Conservation (phyloP, 2,888 invertebrate genomes). For the Hirtodrosophila confusa region DNA sequence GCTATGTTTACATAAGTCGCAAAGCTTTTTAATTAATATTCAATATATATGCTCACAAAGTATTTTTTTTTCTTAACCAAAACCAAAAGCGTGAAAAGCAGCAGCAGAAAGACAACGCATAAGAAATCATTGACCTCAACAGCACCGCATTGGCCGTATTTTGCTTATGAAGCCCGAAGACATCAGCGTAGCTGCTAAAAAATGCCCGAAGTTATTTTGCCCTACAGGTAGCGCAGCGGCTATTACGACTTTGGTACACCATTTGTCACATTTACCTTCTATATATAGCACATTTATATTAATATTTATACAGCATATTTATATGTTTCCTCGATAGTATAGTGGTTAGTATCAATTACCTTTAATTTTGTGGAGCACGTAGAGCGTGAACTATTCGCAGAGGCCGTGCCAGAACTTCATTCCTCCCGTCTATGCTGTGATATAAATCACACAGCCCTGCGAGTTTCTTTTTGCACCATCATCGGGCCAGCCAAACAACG, state of each 20-base stretch:
- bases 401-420: background rate
- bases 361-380: background rate
- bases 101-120: constrained; percentile 60
- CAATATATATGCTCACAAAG: constrained; percentile 60
- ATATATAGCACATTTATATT: background rate
- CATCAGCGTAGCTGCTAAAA: constrained; percentile 35
- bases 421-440: constrained; percentile 31
- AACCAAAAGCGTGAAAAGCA: constrained; percentile 62
- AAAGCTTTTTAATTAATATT: constrained; percentile 64
- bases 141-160: constrained; percentile 68
- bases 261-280: constrained; percentile 1
- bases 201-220: constrained; percentile 33
- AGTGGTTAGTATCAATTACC: background rate
- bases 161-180: constrained; percentile 63
- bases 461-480: constrained; percentile 49
- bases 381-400: constrained; percentile 21
- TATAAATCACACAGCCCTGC: constrained; percentile 63
- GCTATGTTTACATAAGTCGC: constrained; percentile 68
- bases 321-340: constrained; percentile 10
- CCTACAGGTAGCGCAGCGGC: constrained; percentile 31
- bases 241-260: constrained; percentile 4
- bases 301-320: too few species aligned
- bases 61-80: constrained; percentile 21
- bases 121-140: constrained; percentile 76
- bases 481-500: constrained; percentile 51